Base-by-base conservation (phyloP, 2,888 invertebrate species). In the Caenorhabditis imperialis region DNA sequence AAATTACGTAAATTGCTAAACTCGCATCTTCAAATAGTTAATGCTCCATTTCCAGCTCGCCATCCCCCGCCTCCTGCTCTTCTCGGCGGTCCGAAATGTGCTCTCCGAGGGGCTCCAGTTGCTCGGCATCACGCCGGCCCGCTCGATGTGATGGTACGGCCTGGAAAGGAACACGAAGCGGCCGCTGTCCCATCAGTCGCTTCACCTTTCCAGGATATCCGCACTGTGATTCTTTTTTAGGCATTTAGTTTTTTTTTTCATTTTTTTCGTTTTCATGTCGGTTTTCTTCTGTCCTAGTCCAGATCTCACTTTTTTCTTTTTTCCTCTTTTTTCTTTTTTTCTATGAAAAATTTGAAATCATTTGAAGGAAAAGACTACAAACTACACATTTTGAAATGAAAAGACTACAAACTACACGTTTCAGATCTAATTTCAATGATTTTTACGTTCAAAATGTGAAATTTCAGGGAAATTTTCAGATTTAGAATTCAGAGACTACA, bases 31-130 rank as follows among this genome's bases (percentile, higher is more conserved):
- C n/a, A 12, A 30, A 25, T 54, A 27, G 6, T n/a, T 3, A 8
- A 2, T 30, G 1, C 6, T 18, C 42, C 33, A 57, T 20, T 35
- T 70, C 45, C 51, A 75, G 62, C 30, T 78, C 3, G 86, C 86
- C 1, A 55, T 79, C n/a, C 82, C 82, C 4, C 81, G 86, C 23
- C 74, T 86, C 23, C 67, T 86, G 8, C 63, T 86, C 7, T 78
- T 86, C 37, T 72, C 78, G 5, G 78, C 85, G 4, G 78, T 83
- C 5, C 81, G 82, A 8, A 73, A 77, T n/a, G 83, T 85, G 3
- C 72, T 86, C 18, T 73, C 75, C 30, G 81, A 86, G 35, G 84
- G 84, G n/a, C 81, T 86, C 72, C 50, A 25, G 2, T 47, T 86
- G 33, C 65, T 86, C 8, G 86, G 86, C 14, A 73, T 86, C 35